These are phyloP conservation scores for Andrena flavipes DNA, from an alignment of 2,888 invertebrate genomes.

Conservation along the genomic window DNA sequence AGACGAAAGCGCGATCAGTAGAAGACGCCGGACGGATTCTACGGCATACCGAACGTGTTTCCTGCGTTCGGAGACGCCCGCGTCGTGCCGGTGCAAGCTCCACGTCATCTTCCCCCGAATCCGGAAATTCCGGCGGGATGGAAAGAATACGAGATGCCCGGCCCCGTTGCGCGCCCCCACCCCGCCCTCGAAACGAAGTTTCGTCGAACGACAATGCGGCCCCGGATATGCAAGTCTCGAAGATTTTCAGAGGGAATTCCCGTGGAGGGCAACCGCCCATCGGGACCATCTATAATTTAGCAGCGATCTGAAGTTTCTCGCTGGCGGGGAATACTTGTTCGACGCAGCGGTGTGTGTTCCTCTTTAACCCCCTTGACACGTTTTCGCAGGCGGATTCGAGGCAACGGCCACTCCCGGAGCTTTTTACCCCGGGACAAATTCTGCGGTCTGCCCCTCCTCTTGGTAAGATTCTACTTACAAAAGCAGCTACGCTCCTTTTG, in stretches of 20 bases:
- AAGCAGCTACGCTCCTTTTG: constrained; percentile 57
- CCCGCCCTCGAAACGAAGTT: constrained; percentile 44
- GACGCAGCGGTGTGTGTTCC: constrained; percentile 61
- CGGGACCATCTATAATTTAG: constrained; percentile 69
- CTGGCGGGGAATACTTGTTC: constrained; percentile 37
- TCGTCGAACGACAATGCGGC: constrained; percentile 40
- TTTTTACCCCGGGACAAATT: constrained; percentile 57
- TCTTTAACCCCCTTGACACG: constrained; percentile 70
- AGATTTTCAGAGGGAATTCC: constrained; percentile 53
- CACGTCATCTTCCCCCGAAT: not conserved
- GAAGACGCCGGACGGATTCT: not conserved
- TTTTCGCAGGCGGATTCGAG: constrained; percentile 58
- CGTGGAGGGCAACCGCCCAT: constrained; percentile 40
- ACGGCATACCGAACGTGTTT: not conserved
- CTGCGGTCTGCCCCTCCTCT: constrained; percentile 29
- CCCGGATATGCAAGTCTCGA: constrained; percentile 46
- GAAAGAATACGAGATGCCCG: constrained; percentile 48
- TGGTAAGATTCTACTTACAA: constrained; percentile 54
- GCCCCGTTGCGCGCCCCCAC: not conserved
- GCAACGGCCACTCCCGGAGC: constrained; percentile 49
- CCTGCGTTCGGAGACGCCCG: not conserved
- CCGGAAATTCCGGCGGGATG: constrained; percentile 22
- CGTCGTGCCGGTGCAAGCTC: too few species aligned
- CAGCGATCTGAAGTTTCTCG: constrained; percentile 63
- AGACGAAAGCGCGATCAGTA: not conserved